phyloP scores from a whole-genome alignment of 2,888 invertebrate species.

The Dione vanillae region DNA sequence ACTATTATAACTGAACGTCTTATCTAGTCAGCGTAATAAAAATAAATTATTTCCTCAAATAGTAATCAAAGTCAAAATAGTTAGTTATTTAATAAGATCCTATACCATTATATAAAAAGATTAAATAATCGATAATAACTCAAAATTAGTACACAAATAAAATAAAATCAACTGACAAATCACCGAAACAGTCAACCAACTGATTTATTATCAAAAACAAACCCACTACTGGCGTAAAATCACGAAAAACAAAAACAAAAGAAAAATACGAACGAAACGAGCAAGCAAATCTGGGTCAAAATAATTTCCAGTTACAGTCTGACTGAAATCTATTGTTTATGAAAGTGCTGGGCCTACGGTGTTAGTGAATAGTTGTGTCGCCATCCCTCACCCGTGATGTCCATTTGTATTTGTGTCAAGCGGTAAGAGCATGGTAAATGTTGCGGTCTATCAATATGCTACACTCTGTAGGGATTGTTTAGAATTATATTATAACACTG shows the following conservation, averaged over 20 bases:
- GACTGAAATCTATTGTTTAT: constrained; percentile 17
- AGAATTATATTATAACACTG: neutral
- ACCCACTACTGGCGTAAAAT: neutral
- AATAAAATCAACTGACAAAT: too few relatives aligned
- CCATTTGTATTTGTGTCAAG: constrained; percentile 13
- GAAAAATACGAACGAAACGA: neutral
- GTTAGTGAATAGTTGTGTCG: constrained; percentile 30
- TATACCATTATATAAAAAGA: too few relatives aligned
- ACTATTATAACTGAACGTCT: too few relatives aligned
- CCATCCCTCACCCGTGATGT: constrained; percentile 21
- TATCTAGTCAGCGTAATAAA: too few relatives aligned
- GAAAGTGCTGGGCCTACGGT: neutral
- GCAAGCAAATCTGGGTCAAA: constrained; percentile 13
- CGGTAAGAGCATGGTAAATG: neutral
- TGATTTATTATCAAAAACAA: constrained; percentile 4
- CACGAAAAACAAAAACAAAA: neutral
- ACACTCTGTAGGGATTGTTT: neutral
- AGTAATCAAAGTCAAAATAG: too few relatives aligned
- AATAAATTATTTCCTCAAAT: too few relatives aligned
- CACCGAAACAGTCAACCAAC: neutral
- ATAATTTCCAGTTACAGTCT: constrained; percentile 10
- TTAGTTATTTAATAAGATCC: too few relatives aligned
- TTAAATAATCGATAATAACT: too few relatives aligned
- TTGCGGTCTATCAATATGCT: neutral
- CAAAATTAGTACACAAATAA: too few relatives aligned